phyloP scores from a whole-genome alignment of 2,888 invertebrate species.

The Euclidia mi region DNA sequence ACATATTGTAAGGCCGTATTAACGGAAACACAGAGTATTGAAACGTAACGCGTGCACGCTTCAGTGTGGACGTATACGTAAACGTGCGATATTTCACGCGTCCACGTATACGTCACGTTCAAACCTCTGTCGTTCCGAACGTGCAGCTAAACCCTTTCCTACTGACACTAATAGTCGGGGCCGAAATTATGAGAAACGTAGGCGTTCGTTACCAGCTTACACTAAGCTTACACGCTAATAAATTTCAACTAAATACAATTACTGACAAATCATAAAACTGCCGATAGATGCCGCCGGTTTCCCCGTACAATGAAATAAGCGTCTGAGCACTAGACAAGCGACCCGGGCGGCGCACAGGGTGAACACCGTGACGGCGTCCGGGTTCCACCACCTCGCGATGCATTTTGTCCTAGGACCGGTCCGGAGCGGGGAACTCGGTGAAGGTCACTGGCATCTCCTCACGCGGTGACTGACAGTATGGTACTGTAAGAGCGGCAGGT shows the following conservation, averaged over 20 bases:
- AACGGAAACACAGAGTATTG: constrained; percentile 4
- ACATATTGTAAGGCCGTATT: constrained; percentile 17
- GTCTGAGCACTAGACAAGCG: constrained; percentile 20
- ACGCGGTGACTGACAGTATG: too few relatives aligned
- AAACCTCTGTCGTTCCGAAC: constrained; percentile 6
- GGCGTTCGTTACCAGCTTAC: constrained; percentile 71
- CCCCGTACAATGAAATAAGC: constrained; percentile 21
- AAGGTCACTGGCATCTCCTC: too few relatives aligned
- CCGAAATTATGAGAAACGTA: constrained; percentile 62
- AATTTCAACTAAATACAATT: constrained; percentile 80
- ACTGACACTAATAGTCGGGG: constrained; percentile 64
- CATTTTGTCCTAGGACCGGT: background rate
- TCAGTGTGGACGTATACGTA: background rate
- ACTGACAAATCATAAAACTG: constrained; percentile 46
- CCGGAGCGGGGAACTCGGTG: background rate
- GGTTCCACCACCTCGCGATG: background rate
- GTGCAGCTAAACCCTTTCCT: constrained; percentile 36
- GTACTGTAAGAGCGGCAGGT: too few relatives aligned
- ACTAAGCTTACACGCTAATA: constrained; percentile 78
- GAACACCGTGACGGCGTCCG: background rate
- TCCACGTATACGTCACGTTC: background rate
- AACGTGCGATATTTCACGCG: too few relatives aligned
- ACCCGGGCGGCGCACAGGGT: constrained; percentile 4
- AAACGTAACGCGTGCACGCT: too few relatives aligned
- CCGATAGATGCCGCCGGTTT: constrained; percentile 24